Base-by-base conservation (phyloP, 2,888 invertebrate species). In the Anaspis maculata region DNA sequence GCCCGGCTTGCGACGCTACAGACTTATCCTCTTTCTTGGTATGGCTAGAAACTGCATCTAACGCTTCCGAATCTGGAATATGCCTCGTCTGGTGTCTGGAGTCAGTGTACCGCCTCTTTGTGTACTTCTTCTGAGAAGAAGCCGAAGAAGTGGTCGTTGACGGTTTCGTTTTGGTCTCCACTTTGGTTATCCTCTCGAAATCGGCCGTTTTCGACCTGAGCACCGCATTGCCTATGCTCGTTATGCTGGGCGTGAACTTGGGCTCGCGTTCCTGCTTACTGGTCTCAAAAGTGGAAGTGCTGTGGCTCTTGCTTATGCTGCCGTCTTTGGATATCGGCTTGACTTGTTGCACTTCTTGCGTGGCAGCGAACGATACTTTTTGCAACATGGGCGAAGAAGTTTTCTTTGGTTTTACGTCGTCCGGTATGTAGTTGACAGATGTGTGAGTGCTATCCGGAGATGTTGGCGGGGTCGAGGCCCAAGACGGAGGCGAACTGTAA, bases 141-240 rank as follows among this genome's bases (percentile, higher is more conserved):
- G 56, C 51, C 5, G 52, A 42, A 10, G 52, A 44, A 7, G 51
- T 68, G 3, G 52, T 44, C n/a, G n/a, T n/a, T n/a, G n/a, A n/a
- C 2, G 58, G 44, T 33, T 57, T 57, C 3, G 70, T 68, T 51
- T 70, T 69, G 39, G 74, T 71, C 47, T 67, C 58, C 28, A 75
- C 73, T 45, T 54, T 64, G 28, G 70, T 59, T 57, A 77, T 73
- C 47, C 73, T 66, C 50, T 79, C 79, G 48, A 79, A 78, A 51
- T 79, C 79, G 0, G 76, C 78, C 1, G 79, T 79, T 60, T 77
- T 76, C 2, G 77, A 79, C 43, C 73, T 67, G 41, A 79, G 56
- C 13, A 79, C 78, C 13, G 75, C 77, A 29, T 76, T 77, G 3
- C 79, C 78, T 44, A 79, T 79, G 48, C 71, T 78, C 1, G 76